Base-by-base conservation (phyloP, 2,888 invertebrate species). In the Nymphalis urticae region DNA sequence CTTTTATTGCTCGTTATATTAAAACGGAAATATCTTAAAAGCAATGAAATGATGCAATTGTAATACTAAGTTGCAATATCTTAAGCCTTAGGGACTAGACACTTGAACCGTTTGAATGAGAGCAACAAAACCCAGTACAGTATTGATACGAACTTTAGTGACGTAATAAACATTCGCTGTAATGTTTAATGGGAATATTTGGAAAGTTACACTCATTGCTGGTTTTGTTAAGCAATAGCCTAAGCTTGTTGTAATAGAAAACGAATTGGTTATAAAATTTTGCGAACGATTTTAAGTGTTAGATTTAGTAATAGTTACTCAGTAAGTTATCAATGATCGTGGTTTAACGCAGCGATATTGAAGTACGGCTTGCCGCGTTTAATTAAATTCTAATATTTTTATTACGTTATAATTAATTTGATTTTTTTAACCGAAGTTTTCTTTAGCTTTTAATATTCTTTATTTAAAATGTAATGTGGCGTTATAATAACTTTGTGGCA, bases 361-460 rank as follows among this genome's bases (percentile, higher is more conserved):
- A 66, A 60, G 47, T 53, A 47, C 47, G 53, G 60, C 42, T 60
- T 60, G 60, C 66, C 53, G 47, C 60, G 21, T 53, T 17, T 66
- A 66, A 66, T 60, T 60, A 53, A 66, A 66, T 48, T 51, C 8
- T 51, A 51, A 21, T 2, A 19, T 51, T 19, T 19, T 51, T 19
- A 19, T 8, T 51, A 9, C 19, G 10, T 51, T 19, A 4, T 21
- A 19, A 4, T 8, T 42, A 13, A 42, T 51, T 51, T 51, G 9
- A 51, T 51, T 51, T 42, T 42, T 13, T 42, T n/a, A n/a, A 42
- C 13, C 3, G 13, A 42, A 42, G 13, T 42, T 42, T 13, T 13
- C 42, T 42, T 42, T 42, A 42, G 13, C 42, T 42, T 13, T 42
- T 4, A 42, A 42, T 42, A 42, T 13, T 42, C 42, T 42, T 42